Conservation (phyloP, 2,888 invertebrate genomes). For the Lypha dubia region DNA sequence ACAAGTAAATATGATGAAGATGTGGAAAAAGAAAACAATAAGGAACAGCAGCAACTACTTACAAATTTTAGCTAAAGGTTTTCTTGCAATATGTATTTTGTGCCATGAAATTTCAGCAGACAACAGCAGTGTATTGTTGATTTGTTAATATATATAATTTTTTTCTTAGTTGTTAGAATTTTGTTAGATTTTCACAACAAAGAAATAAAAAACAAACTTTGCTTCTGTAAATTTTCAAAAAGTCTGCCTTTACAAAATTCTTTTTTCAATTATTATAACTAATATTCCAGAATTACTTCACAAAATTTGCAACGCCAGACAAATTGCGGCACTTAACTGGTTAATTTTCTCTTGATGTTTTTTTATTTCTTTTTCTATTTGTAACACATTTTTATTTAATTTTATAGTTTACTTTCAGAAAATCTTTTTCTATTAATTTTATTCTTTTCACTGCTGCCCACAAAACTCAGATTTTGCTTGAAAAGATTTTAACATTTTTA, state of each 20-base stretch:
- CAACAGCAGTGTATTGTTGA: neutral
- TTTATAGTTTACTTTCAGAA: slow-evolving; percentile 16
- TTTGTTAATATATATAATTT: neutral
- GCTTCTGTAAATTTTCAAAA: neutral
- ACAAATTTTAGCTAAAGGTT: slow-evolving; percentile 5
- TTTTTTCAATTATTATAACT: neutral
- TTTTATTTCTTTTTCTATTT: slow-evolving; percentile 3
- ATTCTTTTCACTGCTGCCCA: slow-evolving; percentile 34
- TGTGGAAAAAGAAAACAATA: neutral
- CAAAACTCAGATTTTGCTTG: neutral
- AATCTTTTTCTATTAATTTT: neutral
- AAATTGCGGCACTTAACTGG: neutral
- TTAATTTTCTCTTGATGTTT: neutral
- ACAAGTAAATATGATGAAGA: slow-evolving; percentile 34
- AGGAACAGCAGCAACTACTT: slow-evolving; percentile 11
- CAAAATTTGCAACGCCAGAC: neutral
- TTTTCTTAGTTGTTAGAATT: neutral
- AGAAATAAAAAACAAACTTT: neutral
- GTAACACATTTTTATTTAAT: slow-evolving; percentile 6
- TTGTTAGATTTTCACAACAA: neutral
- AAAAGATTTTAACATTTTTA: neutral
- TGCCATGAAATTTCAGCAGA: neutral
- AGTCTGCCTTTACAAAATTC: neutral
- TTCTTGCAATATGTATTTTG: neutral
- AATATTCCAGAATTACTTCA: neutral